Evolutionary conservation across 2,113 vertebrate species (phyloP), one percentile per base, ranked within the genome.

Genomic region (Alligator mississippiensis): DNA sequence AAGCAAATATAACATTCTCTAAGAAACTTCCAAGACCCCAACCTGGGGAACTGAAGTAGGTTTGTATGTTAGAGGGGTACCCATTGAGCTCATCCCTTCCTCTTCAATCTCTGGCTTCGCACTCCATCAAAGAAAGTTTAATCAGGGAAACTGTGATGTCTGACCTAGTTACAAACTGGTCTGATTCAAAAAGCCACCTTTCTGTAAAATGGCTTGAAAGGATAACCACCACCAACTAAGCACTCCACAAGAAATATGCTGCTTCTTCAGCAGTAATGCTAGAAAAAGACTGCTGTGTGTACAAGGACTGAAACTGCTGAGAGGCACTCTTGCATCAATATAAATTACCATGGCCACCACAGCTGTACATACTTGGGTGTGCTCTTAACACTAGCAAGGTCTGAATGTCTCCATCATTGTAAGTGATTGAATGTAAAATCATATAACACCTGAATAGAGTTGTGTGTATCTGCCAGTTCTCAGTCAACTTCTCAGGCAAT

Each of bases 351-450:
- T 55, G 10, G 62, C 16, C 60, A 84, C 30, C 60, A 75, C 30
- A 80, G 15, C 47, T 0, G 21, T 30, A 79, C 24, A 61, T 27
- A 17, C 11, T 21, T 57, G 18, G 28, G 0, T 57, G n/a, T 27
- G 22, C n/a, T 5, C 15, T 5, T 22, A 28, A 30, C 70, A 59
- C 47, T 63, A 59, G 30, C 21, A 30, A 76, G 57, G 16, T 54
- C 68, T 8, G 18, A 85, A 74, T 54, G 82, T 5, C 8, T 64
- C 61, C 27, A 18, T n/a, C 62, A 28, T 30, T 80, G 22, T 34
- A 85, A 79, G 70, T 55, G 68, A 34, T 58, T 81, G 19, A 63
- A 9, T 64, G 1, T 0, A 84, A 62, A 2, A 5, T 38, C 12
- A 55, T 8, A 30, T 7, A 27, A 63, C 57, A 77, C 5, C 18